A percentile compares a stretch with the other conserved stretches of the same genome.
Evolutionary conservation across 2,797 vertebrate genomes (phyloP).

Genomic region (Babyrousa celebensis): DNA sequence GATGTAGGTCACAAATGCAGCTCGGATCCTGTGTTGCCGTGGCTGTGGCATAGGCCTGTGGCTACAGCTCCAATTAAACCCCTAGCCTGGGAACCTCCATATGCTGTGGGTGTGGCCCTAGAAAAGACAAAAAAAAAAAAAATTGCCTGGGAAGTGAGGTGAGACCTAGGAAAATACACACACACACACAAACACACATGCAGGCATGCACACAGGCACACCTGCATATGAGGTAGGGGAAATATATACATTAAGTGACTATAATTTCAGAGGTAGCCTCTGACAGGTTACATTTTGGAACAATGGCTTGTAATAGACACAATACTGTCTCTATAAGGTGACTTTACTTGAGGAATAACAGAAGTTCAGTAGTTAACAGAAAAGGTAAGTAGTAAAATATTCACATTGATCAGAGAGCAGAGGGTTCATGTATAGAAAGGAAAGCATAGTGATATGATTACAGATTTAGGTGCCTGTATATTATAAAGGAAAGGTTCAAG

Average conservation of each 20-base stretch:
- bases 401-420: not conserved
- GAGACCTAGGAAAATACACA: not conserved
- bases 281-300: not conserved
- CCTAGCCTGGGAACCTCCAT: no score
- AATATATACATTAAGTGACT: not conserved
- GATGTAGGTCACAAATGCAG: no score
- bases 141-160: not conserved
- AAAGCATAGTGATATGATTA: not conserved
- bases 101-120: no score
- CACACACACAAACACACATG: no score
- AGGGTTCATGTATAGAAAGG: not conserved
- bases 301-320: not conserved
- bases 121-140: no score
- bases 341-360: not conserved
- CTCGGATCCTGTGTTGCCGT: no score
- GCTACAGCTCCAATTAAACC: no score
- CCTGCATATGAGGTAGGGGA: rapidly evolving
- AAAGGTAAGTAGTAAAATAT: conserved; percentile 37
- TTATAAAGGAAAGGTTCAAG: not conserved
- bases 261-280: not conserved
- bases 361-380: not conserved
- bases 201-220: not conserved
- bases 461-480: not conserved
- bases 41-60: no score
- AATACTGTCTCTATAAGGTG: not conserved